Evolutionary conservation across 2,888 invertebrate genomes (phyloP), one percentile per base, ranked within the genome.

Genomic region (Idaea straminata): DNA sequence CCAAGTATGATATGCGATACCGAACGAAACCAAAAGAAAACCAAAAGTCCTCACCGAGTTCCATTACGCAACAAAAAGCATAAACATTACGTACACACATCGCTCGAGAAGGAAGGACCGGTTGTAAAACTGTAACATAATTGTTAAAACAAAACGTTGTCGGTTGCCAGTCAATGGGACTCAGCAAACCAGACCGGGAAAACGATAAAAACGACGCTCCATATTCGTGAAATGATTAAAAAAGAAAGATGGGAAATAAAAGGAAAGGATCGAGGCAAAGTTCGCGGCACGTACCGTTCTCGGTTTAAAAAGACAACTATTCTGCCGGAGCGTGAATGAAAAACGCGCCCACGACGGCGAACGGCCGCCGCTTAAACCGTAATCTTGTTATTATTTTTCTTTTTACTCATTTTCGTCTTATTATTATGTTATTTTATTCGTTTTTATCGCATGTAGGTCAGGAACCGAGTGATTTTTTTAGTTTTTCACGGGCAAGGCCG

Each of bases 191-290:
- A 76, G 25, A 79, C 82, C 85, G 89, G 91, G 89, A 91, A 90
- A 91, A 92, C 87, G 87, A 88, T 89, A 91, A 90, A 89, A 90
- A 90, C 84, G 85, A 85, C 87, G 89, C 81, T 85, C 91, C 91
- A 92, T 92, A 92, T 92, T 92, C 92, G 91, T 88, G 91, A 92
- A 91, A 91, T 91, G 90, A 91, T 92, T 89, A 89, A 91, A 92
- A 91, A 91, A 88, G 83, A 83, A 89, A 84, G 80, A 83, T 74
- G 78, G 77, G 7, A 78, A 84, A 85, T 83, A 80, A 85, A 85
- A 88, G 88, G 85, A 86, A 88, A 89, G 83, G 82, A 82, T 82
- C 73, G 74, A 76, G 82, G 79, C 77, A 74, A 72, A 74, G 84
- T 82, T 83, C 83, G 83, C 84, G 87, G 89, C 91, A 47, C 13